A percentile compares a stretch with the other conserved stretches of the same genome.
phyloP scores from a whole-genome alignment of 2,797 vertebrate species.

The Aulostomus chinensis region DNA sequence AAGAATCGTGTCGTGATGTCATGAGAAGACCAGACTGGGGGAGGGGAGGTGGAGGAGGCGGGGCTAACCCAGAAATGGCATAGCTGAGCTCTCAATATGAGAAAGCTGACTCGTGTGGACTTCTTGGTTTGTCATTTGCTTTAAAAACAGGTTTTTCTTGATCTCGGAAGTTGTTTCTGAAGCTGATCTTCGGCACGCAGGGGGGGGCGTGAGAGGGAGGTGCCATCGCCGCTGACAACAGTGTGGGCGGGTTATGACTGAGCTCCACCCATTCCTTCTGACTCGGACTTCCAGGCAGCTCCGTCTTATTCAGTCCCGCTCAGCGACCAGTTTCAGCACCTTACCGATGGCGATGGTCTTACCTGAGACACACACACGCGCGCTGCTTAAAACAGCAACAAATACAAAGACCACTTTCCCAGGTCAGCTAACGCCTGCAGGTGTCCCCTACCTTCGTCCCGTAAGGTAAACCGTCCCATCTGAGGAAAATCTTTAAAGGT shows the following conservation, averaged over 20 bases:
- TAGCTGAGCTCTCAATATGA: conserved; percentile 99
- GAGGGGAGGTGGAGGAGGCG: conserved; percentile 49
- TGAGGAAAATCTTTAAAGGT: conserved; percentile 99
- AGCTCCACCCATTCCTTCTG: conserved; percentile 75
- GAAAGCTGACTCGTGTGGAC: conserved; percentile 99
- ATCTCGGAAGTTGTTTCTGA: conserved; percentile 67
- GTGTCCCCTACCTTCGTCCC: conserved; percentile 90
- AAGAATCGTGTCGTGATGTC: conserved; percentile 51
- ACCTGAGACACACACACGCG: conserved; percentile 73
- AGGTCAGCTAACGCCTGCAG: background rate
- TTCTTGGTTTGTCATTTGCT: conserved; percentile 76
- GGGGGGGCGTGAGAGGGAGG: conserved; percentile 77
- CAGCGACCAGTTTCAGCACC: conserved; percentile 97
- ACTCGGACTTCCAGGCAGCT: conserved; percentile 32
- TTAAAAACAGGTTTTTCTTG: conserved; percentile 78
- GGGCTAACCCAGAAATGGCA: conserved; percentile 91
- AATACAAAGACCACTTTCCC: no score
- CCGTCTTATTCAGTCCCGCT: conserved; percentile 89
- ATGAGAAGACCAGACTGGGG: conserved; percentile 53
- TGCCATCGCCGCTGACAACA: conserved; percentile 81
- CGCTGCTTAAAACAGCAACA: background rate
- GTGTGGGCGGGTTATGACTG: conserved; percentile 63
- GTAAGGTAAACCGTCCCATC: conserved; percentile 97
- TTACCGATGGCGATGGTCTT: conserved; percentile 99
- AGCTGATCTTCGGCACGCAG: conserved; percentile 87